These are phyloP conservation scores for Clytia hemisphaerica DNA, from an alignment of 30 jellyfish, hydroid and myxozoan species.

Conservation along the genomic window DNA sequence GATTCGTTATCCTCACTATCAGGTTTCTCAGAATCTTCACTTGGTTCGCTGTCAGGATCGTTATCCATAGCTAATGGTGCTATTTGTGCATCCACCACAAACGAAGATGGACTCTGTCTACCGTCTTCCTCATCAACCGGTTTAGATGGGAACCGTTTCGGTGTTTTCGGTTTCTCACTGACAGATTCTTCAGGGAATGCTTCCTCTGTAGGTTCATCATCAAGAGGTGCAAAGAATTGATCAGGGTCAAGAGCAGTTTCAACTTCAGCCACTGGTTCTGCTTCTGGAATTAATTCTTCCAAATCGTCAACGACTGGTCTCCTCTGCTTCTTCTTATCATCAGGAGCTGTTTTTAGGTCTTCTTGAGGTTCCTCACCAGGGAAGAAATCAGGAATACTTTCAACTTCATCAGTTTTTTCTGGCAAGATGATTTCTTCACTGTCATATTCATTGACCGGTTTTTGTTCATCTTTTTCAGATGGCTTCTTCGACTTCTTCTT, in stretches of 20 bases:
- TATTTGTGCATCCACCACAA: too few relatives aligned
- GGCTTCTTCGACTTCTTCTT: background rate
- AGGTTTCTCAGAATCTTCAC: background rate
- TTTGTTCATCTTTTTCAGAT: background rate
- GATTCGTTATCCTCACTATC: background rate
- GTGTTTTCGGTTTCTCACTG: background rate
- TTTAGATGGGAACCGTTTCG: too few relatives aligned
- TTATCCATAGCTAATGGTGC: too few relatives aligned
- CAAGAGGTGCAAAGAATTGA: background rate
- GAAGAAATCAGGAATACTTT: background rate
- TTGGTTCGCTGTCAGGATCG: background rate
- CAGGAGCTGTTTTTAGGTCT: conserved; percentile 8
- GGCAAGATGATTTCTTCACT: background rate
- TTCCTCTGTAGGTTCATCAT: background rate
- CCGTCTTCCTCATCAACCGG: too few relatives aligned
- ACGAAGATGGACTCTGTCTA: too few relatives aligned
- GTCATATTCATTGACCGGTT: background rate
- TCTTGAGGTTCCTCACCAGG: conserved; percentile 9
- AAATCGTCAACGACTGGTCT: background rate
- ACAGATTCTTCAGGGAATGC: background rate
- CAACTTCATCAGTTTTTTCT: background rate
- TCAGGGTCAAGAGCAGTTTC: background rate
- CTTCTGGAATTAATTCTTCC: background rate
- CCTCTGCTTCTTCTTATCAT: conserved; percentile 9
- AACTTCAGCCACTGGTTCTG: background rate